Percentiles rank a stretch among this genome's conserved stretches.
These are phyloP conservation scores for Pseudococcus viburni DNA, from an alignment of 2,888 invertebrate species.

Conservation along the genomic window DNA sequence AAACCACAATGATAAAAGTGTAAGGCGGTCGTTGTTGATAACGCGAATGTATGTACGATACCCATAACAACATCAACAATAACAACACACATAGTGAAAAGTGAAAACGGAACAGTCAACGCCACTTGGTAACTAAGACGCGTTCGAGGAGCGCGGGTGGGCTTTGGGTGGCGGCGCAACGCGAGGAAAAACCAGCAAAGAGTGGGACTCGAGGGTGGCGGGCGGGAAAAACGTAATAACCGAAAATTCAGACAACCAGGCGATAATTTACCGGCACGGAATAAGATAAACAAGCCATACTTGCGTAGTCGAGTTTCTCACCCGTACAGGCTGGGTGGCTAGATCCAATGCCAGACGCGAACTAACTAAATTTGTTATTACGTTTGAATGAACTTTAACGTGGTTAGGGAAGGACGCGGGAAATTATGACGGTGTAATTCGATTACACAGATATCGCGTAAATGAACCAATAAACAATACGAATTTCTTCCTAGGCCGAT, in stretches of 20 bases:
- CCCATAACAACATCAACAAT: slow-evolving; percentile 52
- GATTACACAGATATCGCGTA: background rate
- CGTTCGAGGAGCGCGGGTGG: slow-evolving; percentile 7
- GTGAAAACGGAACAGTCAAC: slow-evolving; percentile 38
- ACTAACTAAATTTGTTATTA: slow-evolving; percentile 16
- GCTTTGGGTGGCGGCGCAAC: background rate
- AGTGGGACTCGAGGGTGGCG: background rate
- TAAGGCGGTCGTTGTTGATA: slow-evolving; percentile 43
- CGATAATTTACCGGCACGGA: slow-evolving; percentile 43
- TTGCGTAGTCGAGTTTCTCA: background rate
- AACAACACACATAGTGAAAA: slow-evolving; percentile 34
- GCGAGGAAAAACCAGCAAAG: background rate
- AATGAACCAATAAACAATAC: slow-evolving; percentile 6
- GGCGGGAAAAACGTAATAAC: slow-evolving; percentile 60
- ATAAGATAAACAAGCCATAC: slow-evolving; percentile 38
- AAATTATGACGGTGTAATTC: slow-evolving; percentile 38
- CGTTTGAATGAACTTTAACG: slow-evolving; percentile 27
- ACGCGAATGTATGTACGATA: slow-evolving; percentile 37
- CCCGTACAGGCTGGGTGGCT: background rate
- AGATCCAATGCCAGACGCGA: background rate
- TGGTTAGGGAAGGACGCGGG: slow-evolving; percentile 1
- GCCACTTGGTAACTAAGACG: slow-evolving; percentile 43
- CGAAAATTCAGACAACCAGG: slow-evolving; percentile 60
- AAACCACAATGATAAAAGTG: slow-evolving; percentile 50
- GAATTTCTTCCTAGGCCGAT: background rate